Conservation (phyloP, 2,113 vertebrate species). For the Todiramphus saurophagus region DNA sequence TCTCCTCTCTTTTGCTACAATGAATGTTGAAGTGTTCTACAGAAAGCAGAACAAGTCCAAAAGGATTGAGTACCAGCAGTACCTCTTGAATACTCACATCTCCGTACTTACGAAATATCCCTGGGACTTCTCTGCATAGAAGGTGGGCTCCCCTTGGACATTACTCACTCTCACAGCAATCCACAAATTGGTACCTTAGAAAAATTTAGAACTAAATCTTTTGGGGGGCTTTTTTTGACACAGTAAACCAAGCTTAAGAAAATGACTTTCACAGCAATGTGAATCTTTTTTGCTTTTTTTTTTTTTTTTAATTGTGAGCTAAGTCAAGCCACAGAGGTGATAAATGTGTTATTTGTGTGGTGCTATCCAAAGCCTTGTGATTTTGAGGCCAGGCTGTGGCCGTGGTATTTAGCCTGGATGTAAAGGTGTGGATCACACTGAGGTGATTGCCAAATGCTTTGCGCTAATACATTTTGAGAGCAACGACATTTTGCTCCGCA, state of each 20-base stretch:
- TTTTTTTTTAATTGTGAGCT: neutral
- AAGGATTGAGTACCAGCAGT: neutral
- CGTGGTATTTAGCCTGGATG: slow-evolving; percentile 26
- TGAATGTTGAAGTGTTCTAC: neutral
- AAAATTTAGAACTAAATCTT: neutral
- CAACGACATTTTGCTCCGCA: neutral
- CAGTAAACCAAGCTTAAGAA: neutral
- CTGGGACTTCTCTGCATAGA: neutral
- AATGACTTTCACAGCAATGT: neutral
- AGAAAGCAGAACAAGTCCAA: neutral
- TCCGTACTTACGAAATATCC: neutral
- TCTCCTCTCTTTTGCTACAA: neutral
- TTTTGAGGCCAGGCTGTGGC: neutral
- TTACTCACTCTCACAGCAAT: neutral
- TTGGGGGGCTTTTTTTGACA: fast-evolving
- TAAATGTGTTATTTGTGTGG: slow-evolving; percentile 5
- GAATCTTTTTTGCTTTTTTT: neutral
- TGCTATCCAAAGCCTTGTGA: slow-evolving; percentile 5
- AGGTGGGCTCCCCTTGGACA: neutral
- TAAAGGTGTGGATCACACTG: slow-evolving; percentile 36
- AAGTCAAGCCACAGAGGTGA: neutral
- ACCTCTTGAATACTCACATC: neutral
- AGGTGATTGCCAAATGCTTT: slow-evolving; percentile 37
- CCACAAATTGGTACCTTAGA: neutral
- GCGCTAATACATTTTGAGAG: neutral